Percentiles rank a stretch among this genome's conserved stretches.
Conservation (phyloP, 2,797 vertebrate species). For the Enteromius thamalakanensis region DNA sequence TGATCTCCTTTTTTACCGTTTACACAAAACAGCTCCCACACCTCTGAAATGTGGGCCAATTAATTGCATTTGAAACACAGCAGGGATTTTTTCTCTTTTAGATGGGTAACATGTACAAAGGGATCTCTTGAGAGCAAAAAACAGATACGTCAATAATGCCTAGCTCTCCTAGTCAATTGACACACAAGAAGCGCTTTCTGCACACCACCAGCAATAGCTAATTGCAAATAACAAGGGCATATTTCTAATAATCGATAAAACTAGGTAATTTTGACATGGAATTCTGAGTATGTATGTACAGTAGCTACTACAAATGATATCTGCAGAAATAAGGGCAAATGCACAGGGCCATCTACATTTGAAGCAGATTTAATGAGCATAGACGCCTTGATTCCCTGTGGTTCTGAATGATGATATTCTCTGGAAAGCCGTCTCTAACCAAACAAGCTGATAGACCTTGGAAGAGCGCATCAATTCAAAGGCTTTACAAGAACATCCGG, state of each 20-base stretch:
- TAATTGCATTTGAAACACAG: slow-evolving; percentile 33
- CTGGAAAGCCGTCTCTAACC: slow-evolving; percentile 13
- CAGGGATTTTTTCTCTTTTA: slow-evolving; percentile 12
- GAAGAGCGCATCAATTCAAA: slow-evolving; percentile 15
- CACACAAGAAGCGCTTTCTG: slow-evolving; percentile 18
- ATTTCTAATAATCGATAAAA: slow-evolving; percentile 11
- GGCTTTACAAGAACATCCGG: not conserved
- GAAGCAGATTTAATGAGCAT: slow-evolving; percentile 42
- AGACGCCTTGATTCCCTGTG: slow-evolving; percentile 51
- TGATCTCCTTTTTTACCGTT: not conserved
- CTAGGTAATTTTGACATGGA: not conserved
- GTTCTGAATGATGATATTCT: slow-evolving; percentile 35
- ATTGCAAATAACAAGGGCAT: slow-evolving; percentile 6
- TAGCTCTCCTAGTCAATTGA: slow-evolving; percentile 7
- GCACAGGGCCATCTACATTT: slow-evolving; percentile 1
- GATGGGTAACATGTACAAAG: slow-evolving; percentile 32
- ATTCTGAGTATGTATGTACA: not conserved
- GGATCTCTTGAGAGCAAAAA: slow-evolving; percentile 11
- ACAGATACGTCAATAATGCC: slow-evolving; percentile 33
- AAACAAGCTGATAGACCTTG: slow-evolving; percentile 36
- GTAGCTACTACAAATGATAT: not conserved
- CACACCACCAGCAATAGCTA: not conserved
- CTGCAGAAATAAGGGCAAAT: slow-evolving; percentile 7
- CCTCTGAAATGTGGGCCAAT: slow-evolving; percentile 25
- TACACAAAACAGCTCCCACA: slow-evolving; percentile 27